Conservation (phyloP, 2,113 vertebrate genomes). For the Campylorhamphus procurvoides region DNA sequence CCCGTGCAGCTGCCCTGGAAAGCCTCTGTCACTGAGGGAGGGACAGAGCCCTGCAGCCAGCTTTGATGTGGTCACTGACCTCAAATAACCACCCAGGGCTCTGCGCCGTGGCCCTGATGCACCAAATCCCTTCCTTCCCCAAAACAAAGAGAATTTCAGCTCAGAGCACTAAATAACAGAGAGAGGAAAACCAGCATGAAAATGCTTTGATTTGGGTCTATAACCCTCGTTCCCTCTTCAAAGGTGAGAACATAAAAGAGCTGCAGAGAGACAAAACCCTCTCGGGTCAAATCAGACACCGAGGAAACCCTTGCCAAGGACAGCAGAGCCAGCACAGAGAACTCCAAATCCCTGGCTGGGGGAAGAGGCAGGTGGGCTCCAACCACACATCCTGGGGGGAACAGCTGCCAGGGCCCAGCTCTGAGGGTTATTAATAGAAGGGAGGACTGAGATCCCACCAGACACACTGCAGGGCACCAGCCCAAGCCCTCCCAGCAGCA, state of each 20-base stretch:
- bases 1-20: neutral
- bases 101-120: fast-evolving
- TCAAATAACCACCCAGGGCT: neutral
- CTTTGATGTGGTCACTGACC: neutral
- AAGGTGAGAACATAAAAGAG: neutral
- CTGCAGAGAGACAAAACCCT: neutral
- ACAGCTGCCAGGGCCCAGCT: neutral
- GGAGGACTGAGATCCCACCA: neutral
- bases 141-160: neutral
- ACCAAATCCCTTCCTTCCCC: neutral
- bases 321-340: neutral
- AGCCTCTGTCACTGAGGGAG: neutral
- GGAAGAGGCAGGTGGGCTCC: neutral
- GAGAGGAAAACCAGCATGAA: neutral
- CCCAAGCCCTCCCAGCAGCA: fast-evolving
- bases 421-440: neutral
- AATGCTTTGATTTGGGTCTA: neutral
- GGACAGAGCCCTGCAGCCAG: fast-evolving
- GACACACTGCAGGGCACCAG: fast-evolving
- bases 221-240: neutral
- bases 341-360: neutral
- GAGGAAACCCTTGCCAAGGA: neutral
- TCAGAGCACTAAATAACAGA: fast-evolving
- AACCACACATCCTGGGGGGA: fast-evolving
- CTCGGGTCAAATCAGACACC: neutral